phyloP scores from a whole-genome alignment of 2,113 vertebrate species.

The Nothobranchius furzeri region DNA sequence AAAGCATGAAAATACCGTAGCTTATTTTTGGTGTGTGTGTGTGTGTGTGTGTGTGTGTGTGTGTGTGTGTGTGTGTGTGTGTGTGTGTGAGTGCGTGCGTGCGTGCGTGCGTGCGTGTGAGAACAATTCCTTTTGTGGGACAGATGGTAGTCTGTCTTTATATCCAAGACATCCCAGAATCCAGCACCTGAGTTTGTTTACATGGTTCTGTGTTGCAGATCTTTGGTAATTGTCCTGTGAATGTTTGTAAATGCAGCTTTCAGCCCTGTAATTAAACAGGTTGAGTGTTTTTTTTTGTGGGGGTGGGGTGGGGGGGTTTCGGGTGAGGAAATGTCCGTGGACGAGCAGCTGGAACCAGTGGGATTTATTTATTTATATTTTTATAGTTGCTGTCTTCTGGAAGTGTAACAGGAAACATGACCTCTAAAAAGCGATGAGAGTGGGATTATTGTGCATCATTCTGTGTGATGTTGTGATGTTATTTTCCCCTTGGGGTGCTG shows the following conservation, averaged over 20 bases:
- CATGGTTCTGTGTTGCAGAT: slow-evolving; percentile 42
- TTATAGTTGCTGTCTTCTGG: not conserved
- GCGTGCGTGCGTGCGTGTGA: too few relatives aligned
- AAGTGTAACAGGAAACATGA: not conserved
- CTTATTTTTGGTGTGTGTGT: not conserved
- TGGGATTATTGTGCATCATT: slow-evolving; percentile 3
- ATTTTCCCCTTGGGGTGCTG: not conserved
- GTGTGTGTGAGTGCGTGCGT: too few relatives aligned
- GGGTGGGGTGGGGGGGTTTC: not conserved
- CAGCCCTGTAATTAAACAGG: slow-evolving; percentile 60
- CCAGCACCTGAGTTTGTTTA: slow-evolving; percentile 68
- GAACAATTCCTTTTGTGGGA: slow-evolving; percentile 34
- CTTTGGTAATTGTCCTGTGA: slow-evolving; percentile 63
- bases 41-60: not conserved
- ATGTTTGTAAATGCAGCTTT: slow-evolving; percentile 28
- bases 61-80: too few relatives aligned
- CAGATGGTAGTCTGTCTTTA: slow-evolving; percentile 52
- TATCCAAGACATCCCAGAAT: slow-evolving; percentile 48
- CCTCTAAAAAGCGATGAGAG: slow-evolving; percentile 7
- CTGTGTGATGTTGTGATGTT: not conserved
- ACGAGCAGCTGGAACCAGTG: slow-evolving; percentile 4
- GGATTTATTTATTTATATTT: not conserved
- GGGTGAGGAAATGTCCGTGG: not conserved
- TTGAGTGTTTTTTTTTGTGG: not conserved
- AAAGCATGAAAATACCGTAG: not conserved